Conservation (phyloP, 2,113 vertebrate genomes). For the Paramisgurnus dabryanus region DNA sequence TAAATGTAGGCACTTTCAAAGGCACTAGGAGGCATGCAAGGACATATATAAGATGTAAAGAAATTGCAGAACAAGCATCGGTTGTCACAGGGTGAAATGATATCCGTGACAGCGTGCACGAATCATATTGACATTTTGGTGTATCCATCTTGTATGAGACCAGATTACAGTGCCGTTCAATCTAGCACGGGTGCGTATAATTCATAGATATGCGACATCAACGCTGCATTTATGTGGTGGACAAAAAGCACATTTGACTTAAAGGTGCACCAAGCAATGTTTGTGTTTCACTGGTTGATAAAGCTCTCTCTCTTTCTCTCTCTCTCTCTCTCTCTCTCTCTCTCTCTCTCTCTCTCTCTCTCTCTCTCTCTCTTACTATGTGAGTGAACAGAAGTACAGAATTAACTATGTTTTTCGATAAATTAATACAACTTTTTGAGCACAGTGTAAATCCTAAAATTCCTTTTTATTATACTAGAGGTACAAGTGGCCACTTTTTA, state of each 20-base stretch:
- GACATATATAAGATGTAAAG: constrained; percentile 41
- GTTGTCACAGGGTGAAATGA: constrained; percentile 37
- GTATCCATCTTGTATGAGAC: constrained; percentile 37
- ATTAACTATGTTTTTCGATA: too few relatives aligned
- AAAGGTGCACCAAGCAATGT: too few relatives aligned
- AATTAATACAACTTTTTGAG: too few relatives aligned
- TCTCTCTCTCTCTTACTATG: too few relatives aligned
- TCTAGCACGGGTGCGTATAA: not conserved
- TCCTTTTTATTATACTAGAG: too few relatives aligned
- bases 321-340: too few relatives aligned
- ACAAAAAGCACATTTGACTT: not conserved
- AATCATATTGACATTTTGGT: constrained; percentile 49
- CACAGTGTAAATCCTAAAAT: too few relatives aligned
- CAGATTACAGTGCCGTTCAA: constrained; percentile 44
- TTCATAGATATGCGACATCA: not conserved
- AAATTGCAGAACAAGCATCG: constrained; percentile 18
- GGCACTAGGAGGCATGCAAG: constrained; percentile 48
- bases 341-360: too few relatives aligned
- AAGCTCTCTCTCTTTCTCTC: too few relatives aligned
- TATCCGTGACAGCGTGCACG: constrained; percentile 40
- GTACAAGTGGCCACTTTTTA: too few relatives aligned
- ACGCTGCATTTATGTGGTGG: not conserved
- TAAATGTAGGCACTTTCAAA: constrained; percentile 64
- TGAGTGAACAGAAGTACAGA: too few relatives aligned
- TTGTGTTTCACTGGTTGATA: too few relatives aligned